Percentiles rank a stretch among this genome's conserved stretches.
phyloP scores from a whole-genome alignment of 2,888 invertebrate genomes.

The Lissonota sp. region DNA sequence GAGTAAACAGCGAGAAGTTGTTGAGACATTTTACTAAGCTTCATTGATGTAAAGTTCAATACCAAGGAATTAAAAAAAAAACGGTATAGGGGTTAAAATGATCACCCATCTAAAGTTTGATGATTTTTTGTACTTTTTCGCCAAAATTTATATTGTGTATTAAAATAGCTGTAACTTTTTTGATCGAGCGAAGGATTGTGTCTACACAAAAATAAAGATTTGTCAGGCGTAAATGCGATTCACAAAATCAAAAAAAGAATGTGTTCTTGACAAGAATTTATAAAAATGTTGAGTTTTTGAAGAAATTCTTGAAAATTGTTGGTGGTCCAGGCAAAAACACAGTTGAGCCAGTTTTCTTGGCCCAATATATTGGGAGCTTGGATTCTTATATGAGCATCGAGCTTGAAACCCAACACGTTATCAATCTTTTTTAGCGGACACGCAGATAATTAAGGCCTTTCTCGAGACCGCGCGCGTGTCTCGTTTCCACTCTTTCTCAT shows the following conservation, averaged over 20 bases:
- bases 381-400: conserved; percentile 23
- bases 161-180: no score
- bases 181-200: background rate
- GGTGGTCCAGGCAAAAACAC: no score
- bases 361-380: conserved; percentile 19
- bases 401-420: conserved; percentile 66
- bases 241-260: no score
- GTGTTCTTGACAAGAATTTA: no score
- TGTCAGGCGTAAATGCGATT: background rate
- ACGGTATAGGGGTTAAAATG: no score
- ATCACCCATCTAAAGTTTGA: no score
- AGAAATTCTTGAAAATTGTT: no score
- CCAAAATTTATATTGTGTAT: no score
- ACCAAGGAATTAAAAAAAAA: conserved; percentile 13
- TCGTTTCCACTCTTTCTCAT: conserved; percentile 2
- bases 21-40: conserved; percentile 14
- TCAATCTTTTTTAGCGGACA: conserved; percentile 72
- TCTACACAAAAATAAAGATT: background rate
- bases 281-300: no score
- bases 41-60: background rate
- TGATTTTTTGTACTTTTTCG: no score
- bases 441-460: conserved; percentile 74
- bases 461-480: conserved; percentile 55
- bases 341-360: conserved; percentile 27
- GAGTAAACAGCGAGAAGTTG: background rate